A percentile compares a stretch with the other conserved stretches of the same genome.
phyloP scores from a whole-genome alignment of 2,888 invertebrate species.

The Drosophila kambysellisi region DNA sequence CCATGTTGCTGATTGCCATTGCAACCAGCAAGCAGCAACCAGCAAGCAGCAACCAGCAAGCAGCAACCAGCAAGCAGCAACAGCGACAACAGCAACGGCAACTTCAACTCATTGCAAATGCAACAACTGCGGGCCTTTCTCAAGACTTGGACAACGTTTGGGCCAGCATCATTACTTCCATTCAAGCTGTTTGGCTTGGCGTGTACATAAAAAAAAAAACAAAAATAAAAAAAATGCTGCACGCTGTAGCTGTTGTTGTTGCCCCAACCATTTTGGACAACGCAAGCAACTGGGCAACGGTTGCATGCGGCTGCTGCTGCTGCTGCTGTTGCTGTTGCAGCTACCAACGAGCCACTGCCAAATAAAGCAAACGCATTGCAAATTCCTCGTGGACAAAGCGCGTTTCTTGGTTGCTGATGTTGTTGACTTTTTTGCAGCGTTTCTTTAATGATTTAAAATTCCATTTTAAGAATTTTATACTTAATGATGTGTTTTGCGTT shows the following conservation, averaged over 20 bases:
- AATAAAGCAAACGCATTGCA: slow-evolving; percentile 81
- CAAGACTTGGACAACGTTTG: slow-evolving; percentile 72
- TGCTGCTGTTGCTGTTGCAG: slow-evolving; percentile 47
- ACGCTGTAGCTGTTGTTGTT: slow-evolving; percentile 35
- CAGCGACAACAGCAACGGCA: slow-evolving; percentile 52
- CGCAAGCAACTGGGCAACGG: slow-evolving; percentile 64
- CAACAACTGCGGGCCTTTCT: slow-evolving; percentile 77
- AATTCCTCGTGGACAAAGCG: slow-evolving; percentile 65
- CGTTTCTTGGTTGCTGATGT: slow-evolving; percentile 42
- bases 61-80: slow-evolving; percentile 32
- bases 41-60: slow-evolving; percentile 29
- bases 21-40: slow-evolving; percentile 39
- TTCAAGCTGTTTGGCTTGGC: slow-evolving; percentile 79
- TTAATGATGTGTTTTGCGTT: slow-evolving; percentile 86
- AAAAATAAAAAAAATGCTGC: slow-evolving; percentile 33
- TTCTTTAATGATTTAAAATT: slow-evolving; percentile 84
- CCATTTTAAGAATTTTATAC: slow-evolving; percentile 86
- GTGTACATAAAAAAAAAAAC: slow-evolving; percentile 73
- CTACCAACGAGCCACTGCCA: slow-evolving; percentile 68
- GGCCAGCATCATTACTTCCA: slow-evolving; percentile 80
- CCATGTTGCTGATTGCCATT: slow-evolving; percentile 75
- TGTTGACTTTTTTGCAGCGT: slow-evolving; percentile 65
- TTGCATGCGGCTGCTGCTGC: slow-evolving; percentile 60
- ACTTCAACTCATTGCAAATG: slow-evolving; percentile 77
- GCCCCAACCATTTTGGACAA: slow-evolving; percentile 73